Conservation (phyloP, 2,888 invertebrate genomes). For the Rambutsinella grinnellia region DNA sequence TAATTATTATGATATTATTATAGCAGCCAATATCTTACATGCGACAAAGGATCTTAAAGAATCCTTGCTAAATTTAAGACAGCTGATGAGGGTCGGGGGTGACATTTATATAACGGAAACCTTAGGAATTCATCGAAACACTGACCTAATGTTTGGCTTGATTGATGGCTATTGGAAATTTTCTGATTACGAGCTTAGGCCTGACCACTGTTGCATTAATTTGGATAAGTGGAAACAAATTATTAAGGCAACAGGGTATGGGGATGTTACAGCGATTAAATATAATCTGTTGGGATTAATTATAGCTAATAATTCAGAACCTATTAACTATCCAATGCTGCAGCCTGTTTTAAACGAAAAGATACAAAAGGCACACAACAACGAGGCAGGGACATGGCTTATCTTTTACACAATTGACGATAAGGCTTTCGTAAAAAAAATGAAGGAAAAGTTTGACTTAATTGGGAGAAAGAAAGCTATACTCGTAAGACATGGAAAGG, state of each 20-base stretch:
- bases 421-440: not conserved
- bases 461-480: conserved; percentile 10
- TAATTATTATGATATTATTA: conserved; percentile 22
- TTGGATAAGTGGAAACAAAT: not conserved
- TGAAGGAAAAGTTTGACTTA: not conserved
- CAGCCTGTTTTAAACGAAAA: too few relatives aligned
- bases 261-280: too few relatives aligned
- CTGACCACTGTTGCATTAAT: not conserved
- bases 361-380: not conserved
- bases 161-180: conserved; percentile 47
- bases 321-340: too few relatives aligned
- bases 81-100: conserved; percentile 10
- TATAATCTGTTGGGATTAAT: too few relatives aligned
- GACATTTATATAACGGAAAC: conserved; percentile 19
- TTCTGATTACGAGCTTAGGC: conserved; percentile 23
- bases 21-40: conserved; percentile 40
- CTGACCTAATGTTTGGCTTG: conserved; percentile 33
- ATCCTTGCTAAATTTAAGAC: conserved; percentile 17
- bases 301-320: too few relatives aligned
- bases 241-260: too few relatives aligned
- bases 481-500: not conserved
- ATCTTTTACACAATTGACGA: conserved; percentile 5
- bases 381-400: conserved; percentile 1
- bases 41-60: conserved; percentile 25
- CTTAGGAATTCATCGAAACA: not conserved